Base-by-base conservation (phyloP, 2,113 vertebrate species). In the Spilogale gracilis region DNA sequence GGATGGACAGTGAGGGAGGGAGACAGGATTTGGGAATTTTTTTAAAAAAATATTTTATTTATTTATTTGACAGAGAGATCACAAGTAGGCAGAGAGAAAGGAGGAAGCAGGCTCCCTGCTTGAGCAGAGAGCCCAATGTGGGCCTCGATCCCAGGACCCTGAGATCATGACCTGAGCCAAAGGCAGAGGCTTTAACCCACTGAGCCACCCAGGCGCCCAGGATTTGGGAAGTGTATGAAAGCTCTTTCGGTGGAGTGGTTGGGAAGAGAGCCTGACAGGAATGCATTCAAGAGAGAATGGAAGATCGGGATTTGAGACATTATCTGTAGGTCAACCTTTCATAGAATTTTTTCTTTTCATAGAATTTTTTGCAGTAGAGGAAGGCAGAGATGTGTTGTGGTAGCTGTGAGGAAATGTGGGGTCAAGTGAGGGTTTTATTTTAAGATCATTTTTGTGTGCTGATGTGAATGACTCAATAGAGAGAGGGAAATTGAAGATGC, bases 371-470 rank as follows among this genome's bases (percentile, higher is more conserved):
- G 17, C 16, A 23, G 17, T 45, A 13, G 67, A 45, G 43, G 54
- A 63, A 86, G 71, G 60, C 85, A 96, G 71, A 93, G 50, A 61
- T 43, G 65, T 81, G 10, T 61, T 80, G 48, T 12, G 32, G 87
- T 78, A 87, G 25, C 71, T 94, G 48, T 5, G 65, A 73, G 25
- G 32, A n/a, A 93, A 67, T 73, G n/a, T 74, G 48, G 25, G 73
- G 30, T 73, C 91, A 79, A 89, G 54, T 45, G 80, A 91, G 45
- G 73, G 38, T 63, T 88, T 87, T 91, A 67, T 96, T 87, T 88
- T 71, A 94, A 65, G 85, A 67, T 63, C 78, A 38, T 83, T 95
- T 90, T 87, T 61, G 79, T 67, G 23, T 23, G 20, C 48, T 63
- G 30, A 86, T 87, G 54, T 80, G 84, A 90, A 63, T 79, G 94